phyloP scores from a whole-genome alignment of 2,888 invertebrate genomes.

The Trypoxylon attenuatum region DNA sequence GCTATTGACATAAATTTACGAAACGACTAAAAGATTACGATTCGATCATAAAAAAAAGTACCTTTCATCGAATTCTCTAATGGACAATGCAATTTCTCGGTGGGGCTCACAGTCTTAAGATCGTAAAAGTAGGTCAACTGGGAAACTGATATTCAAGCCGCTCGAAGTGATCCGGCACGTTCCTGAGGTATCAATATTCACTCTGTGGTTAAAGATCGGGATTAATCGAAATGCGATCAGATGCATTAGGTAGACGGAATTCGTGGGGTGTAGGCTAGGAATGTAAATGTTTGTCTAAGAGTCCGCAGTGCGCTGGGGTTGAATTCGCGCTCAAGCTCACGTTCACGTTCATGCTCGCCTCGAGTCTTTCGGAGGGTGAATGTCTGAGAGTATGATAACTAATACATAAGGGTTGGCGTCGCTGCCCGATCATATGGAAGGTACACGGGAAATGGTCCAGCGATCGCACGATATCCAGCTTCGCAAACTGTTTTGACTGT shows the following conservation, averaged over 20 bases:
- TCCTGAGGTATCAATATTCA: slow-evolving; percentile 34
- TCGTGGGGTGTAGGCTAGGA: slow-evolving; percentile 43
- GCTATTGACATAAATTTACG: no score
- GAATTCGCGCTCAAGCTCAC: neutral
- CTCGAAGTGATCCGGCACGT: slow-evolving; percentile 11
- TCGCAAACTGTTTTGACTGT: no score
- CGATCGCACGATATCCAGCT: no score
- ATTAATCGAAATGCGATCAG: slow-evolving; percentile 55
- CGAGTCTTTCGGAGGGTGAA: slow-evolving; percentile 45
- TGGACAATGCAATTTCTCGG: no score
- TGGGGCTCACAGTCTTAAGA: no score
- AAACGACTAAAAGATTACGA: no score
- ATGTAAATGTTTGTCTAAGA: slow-evolving; percentile 57
- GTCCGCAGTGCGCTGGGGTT: slow-evolving; percentile 32
- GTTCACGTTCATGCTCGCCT: slow-evolving; percentile 25
- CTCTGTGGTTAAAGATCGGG: slow-evolving; percentile 42
- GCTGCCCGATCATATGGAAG: slow-evolving; percentile 33
- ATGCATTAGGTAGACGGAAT: slow-evolving; percentile 41
- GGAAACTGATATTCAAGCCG: neutral
- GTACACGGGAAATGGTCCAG: slow-evolving; percentile 8
- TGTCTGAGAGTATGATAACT: slow-evolving; percentile 56
- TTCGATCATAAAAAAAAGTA: no score
- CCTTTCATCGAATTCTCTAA: no score
- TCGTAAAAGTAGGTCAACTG: no score
- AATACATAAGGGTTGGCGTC: slow-evolving; percentile 48